Evolutionary conservation across 2,113 vertebrate genomes (phyloP).

Genomic region (Mustelus asterias): DNA sequence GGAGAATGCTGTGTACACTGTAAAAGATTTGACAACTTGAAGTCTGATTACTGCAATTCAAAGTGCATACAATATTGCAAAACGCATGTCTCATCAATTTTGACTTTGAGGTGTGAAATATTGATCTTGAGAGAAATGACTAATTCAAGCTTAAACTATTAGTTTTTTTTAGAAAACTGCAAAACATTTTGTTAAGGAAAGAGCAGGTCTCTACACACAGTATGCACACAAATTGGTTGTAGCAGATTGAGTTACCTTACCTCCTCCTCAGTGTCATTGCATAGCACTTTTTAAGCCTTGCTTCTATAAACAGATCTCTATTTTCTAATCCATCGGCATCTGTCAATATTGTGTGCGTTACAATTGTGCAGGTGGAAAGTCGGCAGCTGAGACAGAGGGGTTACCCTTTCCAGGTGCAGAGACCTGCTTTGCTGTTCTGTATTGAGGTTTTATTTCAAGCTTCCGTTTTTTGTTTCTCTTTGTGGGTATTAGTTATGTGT

Average conservation of each 20-base stretch:
- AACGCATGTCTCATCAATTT: neutral
- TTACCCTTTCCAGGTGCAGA: neutral
- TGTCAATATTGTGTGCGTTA: neutral
- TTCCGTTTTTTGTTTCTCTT: neutral
- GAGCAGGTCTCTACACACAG: neutral
- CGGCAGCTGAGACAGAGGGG: neutral
- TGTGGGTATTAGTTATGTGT: neutral
- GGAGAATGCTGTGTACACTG: neutral
- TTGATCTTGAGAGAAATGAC: neutral
- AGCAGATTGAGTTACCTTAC: neutral
- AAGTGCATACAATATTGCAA: neutral
- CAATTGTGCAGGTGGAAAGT: neutral
- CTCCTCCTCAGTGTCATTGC: neutral
- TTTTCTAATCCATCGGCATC: neutral
- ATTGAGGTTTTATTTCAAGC: neutral
- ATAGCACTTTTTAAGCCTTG: neutral
- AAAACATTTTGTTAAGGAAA: neutral
- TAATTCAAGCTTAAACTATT: neutral
- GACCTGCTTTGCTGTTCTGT: neutral
- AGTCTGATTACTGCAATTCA: neutral
- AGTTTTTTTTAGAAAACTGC: neutral
- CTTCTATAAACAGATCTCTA: neutral
- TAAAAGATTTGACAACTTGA: neutral
- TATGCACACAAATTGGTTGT: neutral
- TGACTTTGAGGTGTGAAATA: neutral